These are phyloP conservation scores for Gorsachius magnificus DNA, from an alignment of 2,797 vertebrate species.

Conservation along the genomic window DNA sequence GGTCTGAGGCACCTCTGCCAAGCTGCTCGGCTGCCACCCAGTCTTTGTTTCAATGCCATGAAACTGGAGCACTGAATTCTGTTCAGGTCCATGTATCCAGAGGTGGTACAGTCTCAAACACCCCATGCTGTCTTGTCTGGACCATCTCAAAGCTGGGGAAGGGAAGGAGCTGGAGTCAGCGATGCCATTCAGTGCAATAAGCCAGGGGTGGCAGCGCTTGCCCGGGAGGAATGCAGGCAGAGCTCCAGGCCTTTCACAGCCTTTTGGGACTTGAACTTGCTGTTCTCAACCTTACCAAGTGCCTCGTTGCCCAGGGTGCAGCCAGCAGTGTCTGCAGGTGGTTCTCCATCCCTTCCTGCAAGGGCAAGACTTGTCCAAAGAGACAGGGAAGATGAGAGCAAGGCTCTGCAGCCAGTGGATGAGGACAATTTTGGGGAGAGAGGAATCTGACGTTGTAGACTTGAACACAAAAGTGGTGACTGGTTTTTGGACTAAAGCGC, in stretches of 20 bases:
- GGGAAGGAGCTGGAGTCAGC: not conserved
- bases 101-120: not conserved
- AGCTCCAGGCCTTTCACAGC: not conserved
- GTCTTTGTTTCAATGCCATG: not conserved
- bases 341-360: not conserved
- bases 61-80: not conserved
- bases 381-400: not conserved
- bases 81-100: not conserved
- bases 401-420: not conserved
- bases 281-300: not conserved
- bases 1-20: not conserved
- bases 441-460: not conserved
- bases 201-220: not conserved
- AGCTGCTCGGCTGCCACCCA: not conserved
- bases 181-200: not conserved
- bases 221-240: not conserved
- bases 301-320: not conserved
- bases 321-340: not conserved
- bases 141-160: not conserved
- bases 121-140: not conserved
- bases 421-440: not conserved
- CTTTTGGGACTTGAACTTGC: not conserved
- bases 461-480: not conserved
- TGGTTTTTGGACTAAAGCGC: not conserved
- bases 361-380: not conserved